Base-by-base conservation (phyloP, 2,888 invertebrate species). In the Cistogaster globosa region DNA sequence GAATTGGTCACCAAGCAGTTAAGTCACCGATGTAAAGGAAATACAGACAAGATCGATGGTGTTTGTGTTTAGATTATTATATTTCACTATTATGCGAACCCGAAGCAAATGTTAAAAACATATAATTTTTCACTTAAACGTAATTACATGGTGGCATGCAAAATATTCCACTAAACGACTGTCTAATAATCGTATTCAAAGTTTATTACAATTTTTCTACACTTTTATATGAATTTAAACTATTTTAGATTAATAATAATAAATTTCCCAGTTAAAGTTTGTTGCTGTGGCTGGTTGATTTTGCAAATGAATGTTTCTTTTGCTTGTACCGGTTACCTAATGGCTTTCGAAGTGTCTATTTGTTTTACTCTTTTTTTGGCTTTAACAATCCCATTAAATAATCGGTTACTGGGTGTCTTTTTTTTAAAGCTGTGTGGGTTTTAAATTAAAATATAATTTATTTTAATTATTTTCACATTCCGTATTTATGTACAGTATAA, bases 121-220 rank as follows among this genome's bases (percentile, higher is more conserved):
- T 86, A 87, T 86, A 87, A 87, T 87, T 87, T 87, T 87, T 87
- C 87, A 87, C 87, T 87, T 87, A 87, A 80, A 84, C 72, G 67
- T 85, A 87, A 87, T 87, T 87, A 83, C 85, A 84, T 74, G 84
- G 78, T 86, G 83, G 86, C 82, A 78, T 71, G 82, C 71, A 75
- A 85, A 85, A 75, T 72, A 74, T 82, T 48, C 67, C 67, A 67
- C 85, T 85, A 85, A 85, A 85, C 75, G 71, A 79, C 78, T 60
- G 78, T 26, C 77, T 72, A 83, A 85, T 85, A 78, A 82, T 72
- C 78, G 32, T 77, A 81, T 81, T 81, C 53, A 71, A 79, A 82
- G 60, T 18, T 69, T 58, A 26, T 26, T 18, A 14, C 11, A 71
- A 26, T 55, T 55, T 63, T 45, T 36, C 62, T 42, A 36, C 36